Base-by-base conservation (phyloP, 2,797 vertebrate species). In the Prunella strophiata region DNA sequence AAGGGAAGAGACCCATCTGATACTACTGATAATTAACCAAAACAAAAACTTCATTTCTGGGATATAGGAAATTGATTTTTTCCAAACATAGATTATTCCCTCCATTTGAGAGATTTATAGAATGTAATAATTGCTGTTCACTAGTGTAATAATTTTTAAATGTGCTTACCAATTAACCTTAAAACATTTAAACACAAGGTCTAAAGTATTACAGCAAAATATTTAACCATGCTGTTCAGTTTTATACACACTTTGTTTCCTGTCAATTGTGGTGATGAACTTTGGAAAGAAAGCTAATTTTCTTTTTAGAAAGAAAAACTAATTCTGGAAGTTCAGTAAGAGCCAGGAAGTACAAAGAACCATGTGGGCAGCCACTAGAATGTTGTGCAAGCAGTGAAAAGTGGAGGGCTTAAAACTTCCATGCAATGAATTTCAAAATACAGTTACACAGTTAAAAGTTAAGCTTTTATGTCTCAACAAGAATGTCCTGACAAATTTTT, bases 161-260 rank as follows among this genome's bases (percentile, higher is more conserved):
- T 89, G 62, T 94, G 62, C 72, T 96, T 96, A 89, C 58, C 79
- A 87, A 92, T 89, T 94, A 91, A 92, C 74, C 70, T 86, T 91
- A 94, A 91, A 96, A 90, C 71, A 91, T 95, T 88, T 87, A 88
- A 96, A 96, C 25, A 62, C 9, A 38, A 92, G 63, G 91, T 92
- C 84, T 91, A 93, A 94, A 92, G 50, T 85, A 65, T 93, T 96
- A 91, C 82, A 88, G 71, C 67, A 95, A 96, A 97, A 92, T 91
- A 89, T 76, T 94, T 94, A 89, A 96, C 34, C 20, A 47, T 21
- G 30, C 45, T 76, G 54, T 88, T 97, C 84, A 47, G 67, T 92
- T 97, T 95, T 93, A 87, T 42, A 88, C 68, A 62, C 63, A 77
- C 42, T 86, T 92, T 91, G 45, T 84, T 97, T 94, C 81, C 79